These are phyloP conservation scores for Quiscalus mexicanus DNA, from an alignment of 2,113 vertebrate species.

Conservation along the genomic window DNA sequence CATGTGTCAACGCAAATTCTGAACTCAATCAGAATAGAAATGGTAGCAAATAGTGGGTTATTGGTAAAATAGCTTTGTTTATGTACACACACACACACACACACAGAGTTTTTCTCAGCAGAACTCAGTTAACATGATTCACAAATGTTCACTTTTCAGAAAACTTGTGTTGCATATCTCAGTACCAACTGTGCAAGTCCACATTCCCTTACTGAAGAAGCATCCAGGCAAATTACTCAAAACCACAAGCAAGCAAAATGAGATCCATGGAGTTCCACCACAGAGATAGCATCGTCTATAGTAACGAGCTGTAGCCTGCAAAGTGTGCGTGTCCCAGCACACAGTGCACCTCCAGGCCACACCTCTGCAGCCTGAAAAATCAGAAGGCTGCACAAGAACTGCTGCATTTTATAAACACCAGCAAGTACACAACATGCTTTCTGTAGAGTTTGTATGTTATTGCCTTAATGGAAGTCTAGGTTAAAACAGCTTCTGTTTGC, in stretches of 20 bases:
- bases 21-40: background rate
- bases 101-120: background rate
- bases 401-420: background rate
- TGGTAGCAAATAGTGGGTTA: background rate
- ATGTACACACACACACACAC: background rate
- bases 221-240: background rate
- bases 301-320: background rate
- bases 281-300: background rate
- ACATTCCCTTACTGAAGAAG: background rate
- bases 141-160: background rate
- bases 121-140: background rate
- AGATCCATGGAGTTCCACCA: background rate
- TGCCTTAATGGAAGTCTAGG: background rate
- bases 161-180: background rate
- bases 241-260: background rate
- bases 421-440: background rate
- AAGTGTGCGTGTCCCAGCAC: background rate
- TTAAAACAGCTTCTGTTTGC: background rate
- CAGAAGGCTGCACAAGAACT: background rate
- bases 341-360: background rate
- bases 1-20: background rate
- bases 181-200: background rate
- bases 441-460: background rate
- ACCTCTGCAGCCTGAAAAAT: background rate
- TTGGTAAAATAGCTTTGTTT: background rate